Evolutionary conservation across 2,888 invertebrate genomes (phyloP), one percentile per base, ranked within the genome.

Genomic region (Cerastoderma edule): DNA sequence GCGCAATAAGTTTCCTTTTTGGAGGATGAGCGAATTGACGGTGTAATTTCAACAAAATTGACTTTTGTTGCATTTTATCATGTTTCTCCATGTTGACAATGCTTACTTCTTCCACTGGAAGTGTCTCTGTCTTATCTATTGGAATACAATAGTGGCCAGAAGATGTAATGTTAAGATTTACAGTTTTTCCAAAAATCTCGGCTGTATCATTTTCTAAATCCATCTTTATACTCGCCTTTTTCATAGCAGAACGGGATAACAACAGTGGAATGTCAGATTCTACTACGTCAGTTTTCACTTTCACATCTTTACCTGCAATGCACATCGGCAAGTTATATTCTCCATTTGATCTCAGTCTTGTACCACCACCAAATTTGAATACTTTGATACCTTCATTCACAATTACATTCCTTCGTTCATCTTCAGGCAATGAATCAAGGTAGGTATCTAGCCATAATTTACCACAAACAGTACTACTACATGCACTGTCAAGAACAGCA

Each of bases 391-490:
- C 65, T 24, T 69, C 50, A 19, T 4, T 32, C 35, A 22, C 35
- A 13, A 30, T 70, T 27, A 70, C 24, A 19, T 67, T 56, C 2
- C 8, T 4, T 8, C 28, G 32, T 16, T 70, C 64, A 22, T 16
- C 35, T 22, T 30, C n/a, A 24, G 50, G 53, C 39, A 70, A 33
- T 3, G 67, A 67, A 19, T 32, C 13, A 6, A 54, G 35, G 28
- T 67, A 67, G 27, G 32, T 35, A 10, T 72, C n/a, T 72, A 72
- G 32, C 77, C 78, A 83, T 0, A 27, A 70, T 53, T 70, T 66
- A 8, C 78, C 76, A 67, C 82, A 80, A 5, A 80, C 77, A 16
- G 78, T 82, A 53, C 79, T 80, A 50, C 73, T 80, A 48, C 81
- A 84, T 44, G 78, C 83, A 75, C 82, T 83, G 46, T 83, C 80